phyloP scores from a whole-genome alignment of 2,888 invertebrate species.

The Tyria jacobaeae region DNA sequence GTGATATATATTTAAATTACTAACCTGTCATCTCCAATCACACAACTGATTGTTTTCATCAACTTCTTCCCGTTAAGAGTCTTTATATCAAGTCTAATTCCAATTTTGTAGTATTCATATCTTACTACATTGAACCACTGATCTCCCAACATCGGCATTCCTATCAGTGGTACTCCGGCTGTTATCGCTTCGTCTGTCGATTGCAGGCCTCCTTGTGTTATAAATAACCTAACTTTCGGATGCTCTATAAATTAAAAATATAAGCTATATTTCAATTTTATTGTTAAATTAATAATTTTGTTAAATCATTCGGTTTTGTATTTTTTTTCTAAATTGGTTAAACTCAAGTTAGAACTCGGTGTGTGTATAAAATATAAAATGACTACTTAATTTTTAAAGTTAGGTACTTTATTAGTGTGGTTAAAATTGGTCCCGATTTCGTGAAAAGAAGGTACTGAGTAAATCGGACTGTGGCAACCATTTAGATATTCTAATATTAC shows the following conservation, averaged over 20 bases:
- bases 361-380: too few relatives aligned
- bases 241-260: constrained; percentile 52
- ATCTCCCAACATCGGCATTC: constrained; percentile 69
- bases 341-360: too few relatives aligned
- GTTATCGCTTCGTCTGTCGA: constrained; percentile 72
- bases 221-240: constrained; percentile 74
- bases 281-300: too few relatives aligned
- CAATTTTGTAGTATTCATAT: constrained; percentile 32
- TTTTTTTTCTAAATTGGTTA: too few relatives aligned
- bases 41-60: constrained; percentile 12
- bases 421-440: too few relatives aligned
- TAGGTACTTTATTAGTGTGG: too few relatives aligned
- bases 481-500: constrained; percentile 39
- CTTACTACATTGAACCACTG: constrained; percentile 66
- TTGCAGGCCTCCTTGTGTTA: constrained; percentile 75
- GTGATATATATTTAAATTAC: too few relatives aligned
- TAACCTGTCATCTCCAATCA: constrained; percentile 16
- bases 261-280: too few relatives aligned
- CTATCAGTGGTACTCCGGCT: constrained; percentile 61
- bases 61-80: constrained; percentile 13
- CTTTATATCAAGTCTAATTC: constrained; percentile 21
- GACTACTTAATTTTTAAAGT: too few relatives aligned
- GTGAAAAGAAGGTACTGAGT: constrained; percentile 7
- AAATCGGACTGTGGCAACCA: constrained; percentile 61
- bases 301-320: too few relatives aligned